Evolutionary conservation across 2,888 invertebrate genomes (phyloP).

Genomic region (Timandra comae): DNA sequence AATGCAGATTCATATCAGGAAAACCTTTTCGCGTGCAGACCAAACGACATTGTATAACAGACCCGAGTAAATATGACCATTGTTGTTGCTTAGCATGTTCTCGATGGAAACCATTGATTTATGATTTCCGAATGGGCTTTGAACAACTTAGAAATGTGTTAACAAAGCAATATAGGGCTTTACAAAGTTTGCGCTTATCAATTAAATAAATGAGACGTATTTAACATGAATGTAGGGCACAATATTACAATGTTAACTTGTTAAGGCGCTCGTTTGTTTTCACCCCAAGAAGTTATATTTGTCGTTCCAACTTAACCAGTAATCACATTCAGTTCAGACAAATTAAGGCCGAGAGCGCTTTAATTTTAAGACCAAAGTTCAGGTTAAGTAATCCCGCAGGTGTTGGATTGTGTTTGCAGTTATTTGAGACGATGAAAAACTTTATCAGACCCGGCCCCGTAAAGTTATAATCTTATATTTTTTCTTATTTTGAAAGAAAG

Average conservation of each 20-base stretch:
- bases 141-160: no score
- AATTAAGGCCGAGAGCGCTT: slow-evolving; percentile 41
- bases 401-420: slow-evolving; percentile 45
- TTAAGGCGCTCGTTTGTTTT: slow-evolving; percentile 38
- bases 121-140: no score
- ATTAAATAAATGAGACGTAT: slow-evolving; percentile 9
- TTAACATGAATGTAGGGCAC: slow-evolving; percentile 11
- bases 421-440: slow-evolving; percentile 40
- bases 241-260: slow-evolving; percentile 29
- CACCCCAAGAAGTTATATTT: slow-evolving; percentile 36
- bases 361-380: slow-evolving; percentile 39
- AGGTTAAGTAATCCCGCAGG: slow-evolving; percentile 42
- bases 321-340: slow-evolving; percentile 44
- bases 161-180: no score
- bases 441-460: slow-evolving; percentile 26
- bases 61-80: no score
- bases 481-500: slow-evolving; percentile 25
- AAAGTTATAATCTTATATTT: slow-evolving; percentile 28
- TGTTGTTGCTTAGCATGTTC: no score
- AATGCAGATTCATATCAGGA: no score
- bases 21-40: no score
- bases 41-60: no score
- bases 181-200: slow-evolving; percentile 2
- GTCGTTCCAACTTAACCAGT: slow-evolving; percentile 40
- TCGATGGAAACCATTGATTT: no score